These are phyloP conservation scores for Cynodonichthys magdalenae DNA, from an alignment of 2,797 vertebrate species.

Conservation along the genomic window DNA sequence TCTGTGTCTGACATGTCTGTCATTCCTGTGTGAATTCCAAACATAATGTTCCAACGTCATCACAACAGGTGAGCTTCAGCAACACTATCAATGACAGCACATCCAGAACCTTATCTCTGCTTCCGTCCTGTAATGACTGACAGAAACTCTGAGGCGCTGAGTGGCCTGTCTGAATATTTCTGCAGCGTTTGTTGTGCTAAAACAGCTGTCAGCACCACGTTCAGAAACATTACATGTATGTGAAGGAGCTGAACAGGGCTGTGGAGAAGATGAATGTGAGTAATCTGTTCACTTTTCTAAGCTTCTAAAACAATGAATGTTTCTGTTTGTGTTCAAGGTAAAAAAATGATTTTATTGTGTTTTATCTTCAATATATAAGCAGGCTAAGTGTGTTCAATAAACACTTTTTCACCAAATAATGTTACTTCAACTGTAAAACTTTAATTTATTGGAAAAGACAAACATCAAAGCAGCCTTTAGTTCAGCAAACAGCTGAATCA, in stretches of 20 bases:
- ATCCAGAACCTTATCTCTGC: constrained; percentile 18
- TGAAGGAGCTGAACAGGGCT: constrained; percentile 42
- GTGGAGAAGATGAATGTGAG: constrained; percentile 7
- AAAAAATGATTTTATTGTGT: neutral
- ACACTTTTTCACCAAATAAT: too few relatives aligned
- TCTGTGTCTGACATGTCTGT: constrained; percentile 29
- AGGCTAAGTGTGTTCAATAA: neutral
- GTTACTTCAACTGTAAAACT: too few relatives aligned
- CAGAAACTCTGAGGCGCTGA: constrained; percentile 53
- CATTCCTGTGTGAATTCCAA: constrained; percentile 43
- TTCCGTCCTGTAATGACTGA: constrained; percentile 51
- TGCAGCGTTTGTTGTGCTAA: constrained; percentile 34
- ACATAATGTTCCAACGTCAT: constrained; percentile 16
- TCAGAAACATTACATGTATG: constrained; percentile 47
- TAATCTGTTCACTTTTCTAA: constrained; percentile 16
- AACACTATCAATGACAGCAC: constrained; percentile 44
- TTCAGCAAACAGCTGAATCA: too few relatives aligned
- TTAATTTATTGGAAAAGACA: too few relatives aligned
- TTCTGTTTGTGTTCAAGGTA: neutral
- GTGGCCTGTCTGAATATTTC: constrained; percentile 41
- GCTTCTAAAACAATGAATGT: constrained; percentile 1
- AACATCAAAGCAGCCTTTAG: too few relatives aligned
- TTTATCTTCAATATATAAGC: neutral
- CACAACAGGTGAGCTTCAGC: constrained; percentile 7
- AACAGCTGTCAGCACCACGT: constrained; percentile 49